phyloP scores from a whole-genome alignment of 2,113 vertebrate species.

The Fregata magnificens region DNA sequence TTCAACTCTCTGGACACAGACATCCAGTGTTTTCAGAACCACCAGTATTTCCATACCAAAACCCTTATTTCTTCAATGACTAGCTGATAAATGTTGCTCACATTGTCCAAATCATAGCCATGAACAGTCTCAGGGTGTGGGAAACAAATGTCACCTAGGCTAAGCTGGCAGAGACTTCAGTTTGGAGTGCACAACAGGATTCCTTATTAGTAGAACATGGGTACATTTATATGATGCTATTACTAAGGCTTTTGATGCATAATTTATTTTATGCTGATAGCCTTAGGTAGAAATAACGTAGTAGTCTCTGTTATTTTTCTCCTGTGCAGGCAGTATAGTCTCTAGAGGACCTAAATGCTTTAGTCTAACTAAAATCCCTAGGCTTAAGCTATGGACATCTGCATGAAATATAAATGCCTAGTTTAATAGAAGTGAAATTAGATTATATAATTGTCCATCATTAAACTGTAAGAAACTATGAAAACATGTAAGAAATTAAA shows the following conservation, averaged over 20 bases:
- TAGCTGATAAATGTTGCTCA: not conserved
- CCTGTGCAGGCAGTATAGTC: not conserved
- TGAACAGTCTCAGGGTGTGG: not conserved
- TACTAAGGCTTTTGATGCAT: not conserved
- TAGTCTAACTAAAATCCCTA: not conserved
- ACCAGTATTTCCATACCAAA: not conserved
- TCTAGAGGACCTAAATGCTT: not conserved
- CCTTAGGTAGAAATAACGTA: not conserved
- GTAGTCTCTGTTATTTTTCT: not conserved
- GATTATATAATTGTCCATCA: not conserved
- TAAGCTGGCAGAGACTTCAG: not conserved
- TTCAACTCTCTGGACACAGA: not conserved
- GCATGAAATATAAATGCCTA: slow-evolving; percentile 15
- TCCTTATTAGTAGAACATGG: not conserved
- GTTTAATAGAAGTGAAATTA: slow-evolving; percentile 24
- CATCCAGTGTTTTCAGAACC: not conserved
- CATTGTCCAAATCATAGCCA: not conserved
- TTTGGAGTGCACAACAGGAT: not conserved
- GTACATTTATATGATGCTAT: not conserved
- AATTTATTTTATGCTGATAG: not conserved
- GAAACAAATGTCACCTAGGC: not conserved
- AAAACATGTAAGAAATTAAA: slow-evolving; percentile 15
- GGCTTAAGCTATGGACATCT: not conserved
- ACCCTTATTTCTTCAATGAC: not conserved
- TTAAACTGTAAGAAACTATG: slow-evolving; percentile 1